phyloP scores from a whole-genome alignment of 2,113 vertebrate genomes.

The Sprattus sprattus region DNA sequence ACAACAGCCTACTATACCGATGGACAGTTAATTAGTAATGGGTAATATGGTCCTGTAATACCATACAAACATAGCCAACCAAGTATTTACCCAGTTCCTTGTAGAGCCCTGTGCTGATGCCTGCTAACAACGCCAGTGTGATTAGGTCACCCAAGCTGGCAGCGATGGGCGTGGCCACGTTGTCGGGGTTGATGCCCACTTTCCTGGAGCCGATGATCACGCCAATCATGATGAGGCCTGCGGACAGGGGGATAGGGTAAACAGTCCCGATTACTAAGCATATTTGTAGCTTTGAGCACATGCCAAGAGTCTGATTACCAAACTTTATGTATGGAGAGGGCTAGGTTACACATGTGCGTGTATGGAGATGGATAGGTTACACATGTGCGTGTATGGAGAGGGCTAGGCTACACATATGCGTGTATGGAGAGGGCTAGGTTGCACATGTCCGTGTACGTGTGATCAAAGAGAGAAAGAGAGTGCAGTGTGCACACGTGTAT shows the following conservation, averaged over 20 bases:
- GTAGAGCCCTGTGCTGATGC: constrained; percentile 94
- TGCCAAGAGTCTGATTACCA: neutral
- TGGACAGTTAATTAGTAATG: neutral
- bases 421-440: neutral
- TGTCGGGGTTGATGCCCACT: constrained; percentile 97
- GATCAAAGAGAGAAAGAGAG: too few species aligned
- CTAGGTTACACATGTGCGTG: neutral
- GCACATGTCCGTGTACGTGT: neutral
- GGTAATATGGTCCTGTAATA: neutral
- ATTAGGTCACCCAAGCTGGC: constrained; percentile 96
- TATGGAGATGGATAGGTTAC: neutral
- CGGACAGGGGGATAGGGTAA: constrained; percentile 27
- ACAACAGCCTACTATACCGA: neutral
- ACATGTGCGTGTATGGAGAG: neutral
- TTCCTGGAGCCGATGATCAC: constrained; percentile 93
- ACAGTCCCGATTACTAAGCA: neutral
- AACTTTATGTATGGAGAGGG: neutral
- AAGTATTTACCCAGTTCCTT: constrained; percentile 82
- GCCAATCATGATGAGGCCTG: constrained; percentile 97
- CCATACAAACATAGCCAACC: neutral
- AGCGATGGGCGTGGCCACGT: constrained; percentile 95
- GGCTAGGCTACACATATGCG: too few species aligned
- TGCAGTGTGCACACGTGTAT: neutral
- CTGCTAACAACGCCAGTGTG: constrained; percentile 91
- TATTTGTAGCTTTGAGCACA: neutral